Base-by-base conservation (phyloP, 2,888 invertebrate species). In the Reticulitermes lucifugus region DNA sequence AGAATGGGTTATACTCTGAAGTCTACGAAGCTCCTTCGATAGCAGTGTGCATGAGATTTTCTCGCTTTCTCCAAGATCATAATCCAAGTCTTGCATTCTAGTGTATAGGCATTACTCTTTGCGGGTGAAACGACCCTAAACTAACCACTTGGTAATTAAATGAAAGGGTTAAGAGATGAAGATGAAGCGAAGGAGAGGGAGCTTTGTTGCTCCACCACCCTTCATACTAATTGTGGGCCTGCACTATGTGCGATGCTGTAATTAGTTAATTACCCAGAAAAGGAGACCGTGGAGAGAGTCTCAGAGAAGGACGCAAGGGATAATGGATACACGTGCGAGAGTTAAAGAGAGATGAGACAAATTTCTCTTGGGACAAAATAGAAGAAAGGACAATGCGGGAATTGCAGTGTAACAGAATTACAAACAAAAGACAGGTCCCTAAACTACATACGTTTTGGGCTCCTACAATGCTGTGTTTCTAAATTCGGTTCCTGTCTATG, bases 91-190 rank as follows among this genome's bases (percentile, higher is more conserved):
- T 65, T 65, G n/a, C 25, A 65, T 73, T 41, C 41, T 73, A 21
- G 21, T 41, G 25, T 73, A 41, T 29, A 77, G n/a, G 77, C 81
- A 81, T 81, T 70, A 70, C 81, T 70, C 81, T 60, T 81, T 70
- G 70, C 46, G 81, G 81, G 70, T 81, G 65, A 81, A 70, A 70
- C 81, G 70, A 81, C 81, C 81, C 81, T 81, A 81, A 84, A 84
- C 84, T 84, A 84, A 75, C 75, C 79, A 79, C 84, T 73, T 84
- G 79, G 83, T 85, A 85, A 85, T 85, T 85, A 85, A 85, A 85
- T 85, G 85, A 85, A 85, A 85, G 85, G 85, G 85, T 85, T 83
- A 85, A 83, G 83, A 83, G 83, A 85, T 85, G 83, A 83, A 70
- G 83, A 73, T 71, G 79, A 59, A 83, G 83, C 55, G 73, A 82